Conservation (phyloP, 37 sponge, comb jelly and placozoan species). For the Beroe ovata region DNA sequence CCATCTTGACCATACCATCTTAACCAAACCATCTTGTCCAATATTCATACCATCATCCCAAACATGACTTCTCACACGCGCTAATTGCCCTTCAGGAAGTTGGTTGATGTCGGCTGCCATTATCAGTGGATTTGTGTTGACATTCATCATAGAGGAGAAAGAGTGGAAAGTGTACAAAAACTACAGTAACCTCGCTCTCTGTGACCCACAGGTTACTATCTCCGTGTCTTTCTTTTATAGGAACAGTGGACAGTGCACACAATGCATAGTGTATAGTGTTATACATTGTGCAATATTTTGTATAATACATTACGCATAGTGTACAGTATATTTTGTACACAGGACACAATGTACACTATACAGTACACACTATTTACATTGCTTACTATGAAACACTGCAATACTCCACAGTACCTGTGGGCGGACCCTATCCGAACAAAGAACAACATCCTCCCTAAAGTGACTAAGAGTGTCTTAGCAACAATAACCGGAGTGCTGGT, state of each 20-base stretch:
- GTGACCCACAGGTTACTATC: slow-evolving; percentile 15
- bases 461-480: neutral
- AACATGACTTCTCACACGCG: neutral
- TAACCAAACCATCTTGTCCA: too few species aligned
- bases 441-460: neutral
- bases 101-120: neutral
- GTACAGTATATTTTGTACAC: too few species aligned
- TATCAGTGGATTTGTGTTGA: neutral
- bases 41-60: neutral
- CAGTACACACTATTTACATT: too few species aligned
- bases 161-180: slow-evolving; percentile 21
- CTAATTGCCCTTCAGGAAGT: neutral
- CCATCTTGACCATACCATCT: too few species aligned
- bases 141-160: neutral
- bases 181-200: slow-evolving; percentile 17
- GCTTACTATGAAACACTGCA: too few species aligned
- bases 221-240: too few species aligned
- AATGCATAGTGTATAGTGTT: too few species aligned
- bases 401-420: slow-evolving; percentile 3
- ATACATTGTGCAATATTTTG: too few species aligned
- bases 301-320: too few species aligned
- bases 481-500: neutral
- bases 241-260: too few species aligned
- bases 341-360: too few species aligned
- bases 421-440: neutral